These are phyloP conservation scores for Wiebesia pumilae DNA, from an alignment of 1,140 invertebrate species.

Conservation along the genomic window DNA sequence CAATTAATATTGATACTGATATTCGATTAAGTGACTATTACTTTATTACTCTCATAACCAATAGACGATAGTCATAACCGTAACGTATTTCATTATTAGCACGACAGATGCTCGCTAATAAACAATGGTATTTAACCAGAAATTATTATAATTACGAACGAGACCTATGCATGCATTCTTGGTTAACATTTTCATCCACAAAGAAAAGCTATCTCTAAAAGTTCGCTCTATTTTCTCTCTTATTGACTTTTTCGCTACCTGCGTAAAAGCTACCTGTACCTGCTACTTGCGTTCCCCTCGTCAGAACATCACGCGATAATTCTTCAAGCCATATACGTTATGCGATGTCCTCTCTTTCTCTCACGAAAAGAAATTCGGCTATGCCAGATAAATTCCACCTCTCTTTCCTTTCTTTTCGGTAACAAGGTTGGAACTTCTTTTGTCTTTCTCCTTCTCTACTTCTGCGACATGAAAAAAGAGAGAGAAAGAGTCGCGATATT, in stretches of 20 bases:
- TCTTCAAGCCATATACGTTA: slow-evolving; percentile 42
- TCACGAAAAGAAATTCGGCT: slow-evolving; percentile 29
- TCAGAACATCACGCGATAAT: slow-evolving; percentile 45
- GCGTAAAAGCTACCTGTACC: background rate
- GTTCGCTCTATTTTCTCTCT: slow-evolving; percentile 12
- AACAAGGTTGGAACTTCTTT: background rate
- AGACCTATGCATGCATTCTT: too few relatives aligned
- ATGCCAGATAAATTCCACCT: slow-evolving; percentile 29
- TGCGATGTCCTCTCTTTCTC: background rate
- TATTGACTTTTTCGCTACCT: slow-evolving; percentile 11
- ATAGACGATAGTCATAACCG: too few relatives aligned
- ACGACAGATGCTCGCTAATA: too few relatives aligned
- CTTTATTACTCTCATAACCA: too few relatives aligned
- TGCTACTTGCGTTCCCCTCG: slow-evolving; percentile 53
- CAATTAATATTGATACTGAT: too few relatives aligned
- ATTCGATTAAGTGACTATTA: too few relatives aligned
- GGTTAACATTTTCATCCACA: too few relatives aligned
- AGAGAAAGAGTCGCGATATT: slow-evolving; percentile 4
- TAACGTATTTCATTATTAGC: too few relatives aligned
- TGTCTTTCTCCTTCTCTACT: background rate
- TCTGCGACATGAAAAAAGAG: background rate
- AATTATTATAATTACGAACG: too few relatives aligned
- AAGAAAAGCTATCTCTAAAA: background rate
- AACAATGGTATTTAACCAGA: too few relatives aligned
- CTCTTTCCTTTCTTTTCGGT: background rate